Conservation (phyloP, 2,113 vertebrate genomes). For the Hylia prasina region DNA sequence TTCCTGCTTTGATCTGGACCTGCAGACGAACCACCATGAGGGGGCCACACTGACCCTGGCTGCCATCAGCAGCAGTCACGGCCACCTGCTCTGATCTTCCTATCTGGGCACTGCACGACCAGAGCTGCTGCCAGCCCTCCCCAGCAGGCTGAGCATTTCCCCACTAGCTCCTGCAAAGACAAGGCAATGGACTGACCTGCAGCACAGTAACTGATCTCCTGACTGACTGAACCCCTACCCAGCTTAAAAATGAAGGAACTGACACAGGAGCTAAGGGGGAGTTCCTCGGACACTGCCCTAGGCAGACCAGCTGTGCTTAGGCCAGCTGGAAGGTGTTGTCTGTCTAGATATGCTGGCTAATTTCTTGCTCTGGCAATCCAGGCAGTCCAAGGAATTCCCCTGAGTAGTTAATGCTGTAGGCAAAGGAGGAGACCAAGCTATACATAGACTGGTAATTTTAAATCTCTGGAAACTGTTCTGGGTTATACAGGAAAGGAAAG, state of each 20-base stretch:
- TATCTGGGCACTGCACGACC: fast-evolving
- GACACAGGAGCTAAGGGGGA: neutral
- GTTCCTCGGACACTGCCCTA: neutral
- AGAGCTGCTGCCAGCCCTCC: neutral
- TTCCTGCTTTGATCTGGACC: neutral
- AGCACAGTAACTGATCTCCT: neutral
- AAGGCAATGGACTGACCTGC: neutral
- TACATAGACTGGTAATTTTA: neutral
- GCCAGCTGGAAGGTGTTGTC: neutral
- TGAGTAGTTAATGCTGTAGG: neutral
- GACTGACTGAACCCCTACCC: neutral
- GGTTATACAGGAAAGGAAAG: neutral
- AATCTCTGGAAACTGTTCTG: neutral
- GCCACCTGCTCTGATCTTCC: neutral
- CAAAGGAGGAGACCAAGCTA: neutral
- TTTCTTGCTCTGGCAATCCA: neutral
- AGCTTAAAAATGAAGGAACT: neutral
- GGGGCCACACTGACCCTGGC: neutral
- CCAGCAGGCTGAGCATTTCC: neutral
- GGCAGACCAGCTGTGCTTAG: neutral
- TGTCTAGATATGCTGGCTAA: neutral
- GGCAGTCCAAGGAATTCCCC: neutral
- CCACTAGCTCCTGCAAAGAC: neutral
- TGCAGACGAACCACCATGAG: neutral
- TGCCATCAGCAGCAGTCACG: neutral